Evolutionary conservation across 2,888 invertebrate species (phyloP).

Genomic region (Mythimna loreyi): DNA sequence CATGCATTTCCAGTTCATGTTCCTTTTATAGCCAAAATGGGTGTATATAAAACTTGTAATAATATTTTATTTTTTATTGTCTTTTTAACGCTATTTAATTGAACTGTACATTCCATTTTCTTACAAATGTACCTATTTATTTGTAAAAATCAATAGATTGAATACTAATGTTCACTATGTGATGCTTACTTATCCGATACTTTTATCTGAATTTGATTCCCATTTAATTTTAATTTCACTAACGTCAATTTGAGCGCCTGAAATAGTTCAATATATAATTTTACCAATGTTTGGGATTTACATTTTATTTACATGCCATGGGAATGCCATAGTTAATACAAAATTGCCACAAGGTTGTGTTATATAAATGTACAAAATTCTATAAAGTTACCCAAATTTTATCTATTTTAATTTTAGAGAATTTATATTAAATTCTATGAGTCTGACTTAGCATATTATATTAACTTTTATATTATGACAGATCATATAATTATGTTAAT

Average conservation of each 20-base stretch:
- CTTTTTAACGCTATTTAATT: conserved; percentile 64
- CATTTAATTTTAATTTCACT: conserved; percentile 21
- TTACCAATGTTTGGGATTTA: conserved; percentile 56
- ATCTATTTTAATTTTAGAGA: conserved; percentile 80
- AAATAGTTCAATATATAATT: conserved; percentile 68
- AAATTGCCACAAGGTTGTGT: conserved; percentile 89
- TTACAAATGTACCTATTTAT: conserved; percentile 50
- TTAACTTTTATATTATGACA: conserved; percentile 82
- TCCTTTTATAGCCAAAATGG: conserved; percentile 74
- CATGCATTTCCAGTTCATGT: conserved; percentile 73
- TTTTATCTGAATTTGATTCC: conserved; percentile 26
- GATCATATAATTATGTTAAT: conserved; percentile 80
- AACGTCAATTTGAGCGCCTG: conserved; percentile 65
- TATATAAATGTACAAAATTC: conserved; percentile 85
- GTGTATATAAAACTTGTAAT: conserved; percentile 60
- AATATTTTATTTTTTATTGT: conserved; percentile 51
- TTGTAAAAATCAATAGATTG: conserved; percentile 29
- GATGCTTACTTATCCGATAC: conserved; percentile 36
- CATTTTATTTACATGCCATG: conserved; percentile 66
- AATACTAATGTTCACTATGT: conserved; percentile 31
- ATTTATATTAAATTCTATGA: conserved; percentile 89
- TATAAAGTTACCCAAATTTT: conserved; percentile 87
- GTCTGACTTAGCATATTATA: conserved; percentile 86
- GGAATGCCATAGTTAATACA: conserved; percentile 83
- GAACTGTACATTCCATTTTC: conserved; percentile 81